Conservation (phyloP, 2,797 vertebrate species). For the Alosa sapidissima region DNA sequence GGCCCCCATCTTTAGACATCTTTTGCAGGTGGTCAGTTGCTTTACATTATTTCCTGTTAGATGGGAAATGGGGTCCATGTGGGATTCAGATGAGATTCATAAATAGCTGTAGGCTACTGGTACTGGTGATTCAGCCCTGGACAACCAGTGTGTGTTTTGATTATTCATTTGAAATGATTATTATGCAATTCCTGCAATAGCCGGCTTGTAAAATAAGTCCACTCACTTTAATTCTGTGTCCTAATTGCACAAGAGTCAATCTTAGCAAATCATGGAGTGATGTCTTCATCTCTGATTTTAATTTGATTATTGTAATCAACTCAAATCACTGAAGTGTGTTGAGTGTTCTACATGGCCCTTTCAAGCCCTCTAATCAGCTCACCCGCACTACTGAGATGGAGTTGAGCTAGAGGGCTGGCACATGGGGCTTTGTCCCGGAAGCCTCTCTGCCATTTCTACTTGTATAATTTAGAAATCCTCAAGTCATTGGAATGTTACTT, state of each 20-base stretch:
- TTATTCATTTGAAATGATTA: too few relatives aligned
- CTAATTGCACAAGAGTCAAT: conserved; percentile 19
- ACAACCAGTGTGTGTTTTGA: too few relatives aligned
- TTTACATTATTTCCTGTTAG: too few relatives aligned
- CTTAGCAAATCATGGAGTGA: conserved; percentile 5
- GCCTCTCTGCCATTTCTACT: background rate
- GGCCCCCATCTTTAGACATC: too few relatives aligned
- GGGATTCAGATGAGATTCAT: too few relatives aligned
- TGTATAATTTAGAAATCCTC: background rate
- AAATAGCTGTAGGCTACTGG: too few relatives aligned
- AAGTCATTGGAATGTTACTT: background rate
- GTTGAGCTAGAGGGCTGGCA: background rate
- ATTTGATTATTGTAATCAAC: conserved; percentile 57
- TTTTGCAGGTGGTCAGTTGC: too few relatives aligned
- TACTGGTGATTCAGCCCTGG: too few relatives aligned
- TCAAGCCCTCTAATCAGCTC: conserved; percentile 49
- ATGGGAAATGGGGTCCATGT: too few relatives aligned
- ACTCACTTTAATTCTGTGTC: background rate
- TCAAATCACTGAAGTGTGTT: conserved; percentile 47
- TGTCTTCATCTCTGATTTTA: conserved; percentile 32
- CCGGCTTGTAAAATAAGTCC: background rate
- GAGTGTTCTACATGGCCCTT: conserved; percentile 39
- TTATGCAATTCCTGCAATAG: background rate
- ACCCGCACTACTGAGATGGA: conserved; percentile 19
- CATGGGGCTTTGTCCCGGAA: background rate